These are phyloP conservation scores for Pao palembangensis DNA, from an alignment of 2,113 vertebrate genomes.

Conservation along the genomic window DNA sequence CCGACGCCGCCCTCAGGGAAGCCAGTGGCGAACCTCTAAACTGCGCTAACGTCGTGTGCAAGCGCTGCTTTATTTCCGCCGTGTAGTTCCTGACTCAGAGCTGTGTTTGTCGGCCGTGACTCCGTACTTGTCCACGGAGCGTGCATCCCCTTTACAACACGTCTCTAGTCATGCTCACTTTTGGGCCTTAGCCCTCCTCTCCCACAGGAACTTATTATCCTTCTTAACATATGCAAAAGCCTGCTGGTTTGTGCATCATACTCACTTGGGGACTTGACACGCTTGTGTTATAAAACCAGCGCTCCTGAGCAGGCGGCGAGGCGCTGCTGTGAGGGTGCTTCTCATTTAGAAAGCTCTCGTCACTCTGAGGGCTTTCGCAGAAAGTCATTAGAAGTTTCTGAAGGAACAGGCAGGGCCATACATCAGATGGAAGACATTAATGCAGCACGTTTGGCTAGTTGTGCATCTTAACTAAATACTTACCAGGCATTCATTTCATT, in stretches of 20 bases:
- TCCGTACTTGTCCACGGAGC: conserved; percentile 48
- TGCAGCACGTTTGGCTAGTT: conserved; percentile 17
- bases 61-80: conserved; percentile 38
- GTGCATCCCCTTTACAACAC: conserved; percentile 50
- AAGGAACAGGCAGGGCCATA: conserved; percentile 51
- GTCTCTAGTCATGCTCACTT: conserved; percentile 63
- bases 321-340: conserved; percentile 63
- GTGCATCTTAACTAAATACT: conserved; percentile 24
- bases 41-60: conserved; percentile 49
- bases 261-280: conserved; percentile 75
- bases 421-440: conserved; percentile 42
- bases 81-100: conserved; percentile 58
- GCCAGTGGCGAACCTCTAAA: conserved; percentile 55
- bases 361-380: conserved; percentile 61
- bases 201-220: conserved; percentile 74
- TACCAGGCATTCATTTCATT: conserved; percentile 17
- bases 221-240: conserved; percentile 76
- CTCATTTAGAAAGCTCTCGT: conserved; percentile 67
- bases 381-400: conserved; percentile 70
- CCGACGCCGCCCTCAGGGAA: conserved; percentile 55
- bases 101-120: conserved; percentile 50
- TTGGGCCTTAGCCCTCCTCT: conserved; percentile 60
- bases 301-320: conserved; percentile 57
- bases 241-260: conserved; percentile 67
- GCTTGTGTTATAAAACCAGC: conserved; percentile 59